Evolutionary conservation across 92 coral and sea anemone genomes (phyloP).

Genomic region (Parazoanthus swiftii): DNA sequence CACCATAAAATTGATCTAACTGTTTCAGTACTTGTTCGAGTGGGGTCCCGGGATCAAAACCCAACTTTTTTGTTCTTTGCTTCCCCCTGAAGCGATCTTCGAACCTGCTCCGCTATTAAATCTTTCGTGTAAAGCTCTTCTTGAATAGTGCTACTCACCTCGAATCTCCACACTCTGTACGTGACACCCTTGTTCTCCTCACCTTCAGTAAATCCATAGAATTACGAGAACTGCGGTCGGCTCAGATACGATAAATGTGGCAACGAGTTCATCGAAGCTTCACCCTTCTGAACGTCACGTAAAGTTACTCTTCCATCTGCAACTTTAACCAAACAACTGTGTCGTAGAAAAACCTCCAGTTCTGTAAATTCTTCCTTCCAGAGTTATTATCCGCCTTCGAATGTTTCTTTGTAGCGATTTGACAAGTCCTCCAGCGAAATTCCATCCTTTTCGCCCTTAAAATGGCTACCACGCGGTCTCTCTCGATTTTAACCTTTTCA

Average conservation of each 20-base stretch:
- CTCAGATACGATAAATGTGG: neutral
- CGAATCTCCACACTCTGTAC: too few species aligned
- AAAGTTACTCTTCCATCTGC: neutral
- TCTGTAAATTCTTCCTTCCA: too few species aligned
- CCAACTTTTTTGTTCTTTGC: slow-evolving; percentile 30
- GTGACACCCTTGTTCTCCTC: too few species aligned
- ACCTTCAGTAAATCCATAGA: slow-evolving; percentile 41
- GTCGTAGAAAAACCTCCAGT: too few species aligned
- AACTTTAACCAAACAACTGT: too few species aligned
- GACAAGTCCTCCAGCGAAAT: neutral
- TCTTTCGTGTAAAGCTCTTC: slow-evolving; percentile 36
- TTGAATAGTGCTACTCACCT: slow-evolving; percentile 1
- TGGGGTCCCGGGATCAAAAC: neutral
- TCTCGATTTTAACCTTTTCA: neutral
- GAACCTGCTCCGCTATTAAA: slow-evolving; percentile 17
- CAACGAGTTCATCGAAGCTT: neutral
- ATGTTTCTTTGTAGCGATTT: neutral
- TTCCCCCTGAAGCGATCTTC: slow-evolving; percentile 55
- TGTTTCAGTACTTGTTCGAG: slow-evolving; percentile 27
- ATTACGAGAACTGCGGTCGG: slow-evolving; percentile 50
- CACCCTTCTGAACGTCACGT: neutral
- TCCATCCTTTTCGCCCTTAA: slow-evolving; percentile 1
- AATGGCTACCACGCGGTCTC: neutral
- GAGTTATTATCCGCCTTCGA: too few species aligned
- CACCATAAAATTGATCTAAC: slow-evolving; percentile 52